Base-by-base conservation (phyloP, 35 echinoderm and acorn worm species). In the Amphiura filiformis region DNA sequence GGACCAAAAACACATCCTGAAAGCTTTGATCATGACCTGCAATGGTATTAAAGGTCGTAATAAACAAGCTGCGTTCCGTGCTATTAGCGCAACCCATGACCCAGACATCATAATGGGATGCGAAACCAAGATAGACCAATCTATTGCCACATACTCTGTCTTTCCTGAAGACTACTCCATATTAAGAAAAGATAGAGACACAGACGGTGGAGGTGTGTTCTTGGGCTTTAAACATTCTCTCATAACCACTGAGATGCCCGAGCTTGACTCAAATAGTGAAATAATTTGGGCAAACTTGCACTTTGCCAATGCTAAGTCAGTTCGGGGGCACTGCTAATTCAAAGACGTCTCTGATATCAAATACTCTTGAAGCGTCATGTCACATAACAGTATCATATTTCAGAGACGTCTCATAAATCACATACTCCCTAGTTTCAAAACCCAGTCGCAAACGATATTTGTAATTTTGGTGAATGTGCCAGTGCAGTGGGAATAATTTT, bases 51-150 rank as follows among this genome's bases (percentile, higher is more conserved):
- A 82, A 39, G 39, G 80, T 26, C 26, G 14, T 22, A 42, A 28
- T 20, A 82, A 64, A 56, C 82, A 84, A 84, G 44, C 42, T 64
- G 23, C 20, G 13, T 84, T 61, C 82, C 23, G 82, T 32, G 57
- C 87, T 20, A 33, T 35, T 31, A 56, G 82, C 17, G 39, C 82
- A 30, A 80, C 83, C 35, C 57, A 84, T 35, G 57, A 90, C 7
- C 88, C 88, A 28, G 88, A 90, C 39, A 57, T 90, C 18, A 84
- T 90, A 22, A 56, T 90, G 57, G 88, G 88, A 12, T 90, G 88
- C 33, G 88, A 90, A 37, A 84, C 80, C 12, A 90, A 90, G 61
- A 84, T 84, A 20, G 88, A 90, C 84, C 22, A 39, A 9, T 31
- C 52, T 13, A 39, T 52, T 34, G 31, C 88, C 40, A 36, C 88